Base-by-base conservation (phyloP, 2,888 invertebrate species). In the Phania funesta region DNA sequence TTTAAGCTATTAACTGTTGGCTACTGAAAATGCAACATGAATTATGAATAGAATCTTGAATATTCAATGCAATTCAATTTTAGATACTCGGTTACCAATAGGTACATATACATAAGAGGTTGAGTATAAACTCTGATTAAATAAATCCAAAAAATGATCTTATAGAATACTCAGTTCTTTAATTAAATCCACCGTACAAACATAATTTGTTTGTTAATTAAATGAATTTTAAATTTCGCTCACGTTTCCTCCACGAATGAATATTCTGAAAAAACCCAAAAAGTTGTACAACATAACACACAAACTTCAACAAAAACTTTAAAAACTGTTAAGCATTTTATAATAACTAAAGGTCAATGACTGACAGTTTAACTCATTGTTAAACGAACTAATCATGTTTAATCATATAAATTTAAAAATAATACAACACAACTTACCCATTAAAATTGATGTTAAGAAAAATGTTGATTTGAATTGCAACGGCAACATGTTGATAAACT, bases 401-500 rank as follows among this genome's bases (percentile, higher is more conserved):
- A 7, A 44, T 6, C 16, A 5, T 16, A 11, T 4, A 16, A 44
- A 5, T 16, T 44, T 44, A 44, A 18, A 16, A 41, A 41, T 16
- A 44, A 44, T 16, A 44, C 16, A 35, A 62, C 13, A 48, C 20
- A 32, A 84, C 85, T 85, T 76, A 85, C 85, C 85, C 77, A 85
- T 84, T 83, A 84, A 81, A 84, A 85, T 46, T 73, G 84, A 54
- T 24, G 71, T 67, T n/a, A 83, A 38, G 16, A 78, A 32, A 44
- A 75, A 58, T 74, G 78, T 74, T 77, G 74, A 38, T 71, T 81
- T 80, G 8, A 78, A 46, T 50, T 84, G 84, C 77, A 77, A 56
- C 64, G 29, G 62, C 84, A 84, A 80, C 85, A 85, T 85, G 84
- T 80, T 85, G 84, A 0, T 62, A 60, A 52, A 35, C 41, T 60